These are phyloP conservation scores for Cecidostiba fungosa DNA, from an alignment of 2,888 invertebrate genomes.

Conservation along the genomic window DNA sequence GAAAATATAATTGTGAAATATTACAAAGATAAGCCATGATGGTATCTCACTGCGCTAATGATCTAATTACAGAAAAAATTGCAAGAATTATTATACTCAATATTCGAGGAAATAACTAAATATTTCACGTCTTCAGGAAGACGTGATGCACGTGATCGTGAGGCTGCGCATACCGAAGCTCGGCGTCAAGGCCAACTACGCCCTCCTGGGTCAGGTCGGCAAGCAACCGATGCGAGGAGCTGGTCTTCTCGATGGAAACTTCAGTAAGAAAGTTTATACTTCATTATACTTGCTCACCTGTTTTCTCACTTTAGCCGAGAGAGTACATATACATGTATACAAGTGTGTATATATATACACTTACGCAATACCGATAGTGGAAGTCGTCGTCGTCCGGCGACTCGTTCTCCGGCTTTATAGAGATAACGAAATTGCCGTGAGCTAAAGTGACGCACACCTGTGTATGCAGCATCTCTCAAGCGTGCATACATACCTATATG, in stretches of 20 bases:
- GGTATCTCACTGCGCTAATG: no score
- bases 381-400: background rate
- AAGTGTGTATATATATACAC: background rate
- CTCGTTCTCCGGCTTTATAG: background rate
- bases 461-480: background rate
- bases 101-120: no score
- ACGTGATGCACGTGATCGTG: conserved; percentile 77
- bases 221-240: conserved; percentile 73
- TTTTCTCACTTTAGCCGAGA: background rate
- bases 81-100: background rate
- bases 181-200: conserved; percentile 73
- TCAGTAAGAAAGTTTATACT: conserved; percentile 72
- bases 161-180: conserved; percentile 75
- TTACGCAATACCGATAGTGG: background rate
- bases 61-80: background rate
- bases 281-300: background rate
- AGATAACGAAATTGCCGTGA: background rate
- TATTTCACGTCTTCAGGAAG: no score
- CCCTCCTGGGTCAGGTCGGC: conserved; percentile 75
- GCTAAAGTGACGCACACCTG: background rate
- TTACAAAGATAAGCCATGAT: no score
- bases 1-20: no score
- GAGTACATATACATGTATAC: background rate
- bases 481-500: no score
- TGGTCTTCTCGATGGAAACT: conserved; percentile 74